phyloP scores from a whole-genome alignment of 37 sponge, comb jelly and placozoan genomes.

The Lycopodina hypogea region DNA sequence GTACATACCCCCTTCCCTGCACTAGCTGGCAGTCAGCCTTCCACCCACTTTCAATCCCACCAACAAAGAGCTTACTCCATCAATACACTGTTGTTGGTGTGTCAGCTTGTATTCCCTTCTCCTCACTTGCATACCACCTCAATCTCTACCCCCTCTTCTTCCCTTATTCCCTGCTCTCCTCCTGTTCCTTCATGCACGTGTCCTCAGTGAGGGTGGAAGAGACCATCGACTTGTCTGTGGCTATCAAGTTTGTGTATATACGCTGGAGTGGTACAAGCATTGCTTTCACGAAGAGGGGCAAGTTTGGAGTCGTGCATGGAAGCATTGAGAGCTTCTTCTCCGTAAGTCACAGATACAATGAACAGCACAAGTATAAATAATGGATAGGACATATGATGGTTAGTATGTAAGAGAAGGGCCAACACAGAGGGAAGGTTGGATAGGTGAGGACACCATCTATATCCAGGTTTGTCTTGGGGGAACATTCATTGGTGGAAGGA shows the following conservation, averaged over 20 bases:
- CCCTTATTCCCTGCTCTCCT: conserved; percentile 1
- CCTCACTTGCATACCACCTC: not conserved
- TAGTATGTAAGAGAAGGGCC: too few relatives aligned
- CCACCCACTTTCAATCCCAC: not conserved
- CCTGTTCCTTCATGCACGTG: too few relatives aligned
- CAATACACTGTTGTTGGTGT: too few relatives aligned
- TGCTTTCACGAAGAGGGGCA: conserved; percentile 63
- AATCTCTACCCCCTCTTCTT: not conserved
- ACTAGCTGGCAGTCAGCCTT: not conserved
- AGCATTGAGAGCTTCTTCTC: conserved; percentile 53
- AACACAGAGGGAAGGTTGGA: too few relatives aligned
- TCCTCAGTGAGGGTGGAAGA: conserved; percentile 77
- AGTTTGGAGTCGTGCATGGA: conserved; percentile 80
- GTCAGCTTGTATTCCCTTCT: too few relatives aligned
- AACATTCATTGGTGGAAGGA: too few relatives aligned
- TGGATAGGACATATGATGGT: not conserved
- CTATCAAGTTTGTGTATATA: conserved; percentile 88
- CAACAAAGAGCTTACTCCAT: too few relatives aligned
- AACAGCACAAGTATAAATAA: too few relatives aligned
- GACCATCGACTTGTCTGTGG: conserved; percentile 79
- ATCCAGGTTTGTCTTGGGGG: too few relatives aligned
- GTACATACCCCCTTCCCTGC: conserved; percentile 11
- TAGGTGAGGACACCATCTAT: too few relatives aligned
- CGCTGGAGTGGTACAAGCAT: conserved; percentile 57
- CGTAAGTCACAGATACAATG: too few relatives aligned